These are phyloP conservation scores for Epicauta chinensis DNA, from an alignment of 1,140 invertebrate genomes.

Conservation along the genomic window DNA sequence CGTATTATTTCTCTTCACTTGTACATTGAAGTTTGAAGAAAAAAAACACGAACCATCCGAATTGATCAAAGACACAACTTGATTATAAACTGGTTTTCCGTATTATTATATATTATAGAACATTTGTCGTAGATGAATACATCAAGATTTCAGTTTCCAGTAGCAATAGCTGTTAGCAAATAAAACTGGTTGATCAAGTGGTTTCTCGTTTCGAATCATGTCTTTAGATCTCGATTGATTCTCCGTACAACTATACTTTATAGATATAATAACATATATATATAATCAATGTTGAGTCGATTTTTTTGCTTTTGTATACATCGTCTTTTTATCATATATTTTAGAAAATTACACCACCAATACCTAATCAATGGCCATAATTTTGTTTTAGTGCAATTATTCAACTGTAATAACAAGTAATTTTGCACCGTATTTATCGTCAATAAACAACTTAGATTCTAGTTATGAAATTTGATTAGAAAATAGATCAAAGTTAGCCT, in stretches of 20 bases:
- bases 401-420: constrained; percentile 14
- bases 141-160: constrained; percentile 25
- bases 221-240: not conserved
- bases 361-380: constrained; percentile 27
- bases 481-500: not conserved
- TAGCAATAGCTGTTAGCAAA: constrained; percentile 35
- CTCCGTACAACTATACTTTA: no score
- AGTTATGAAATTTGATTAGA: no score
- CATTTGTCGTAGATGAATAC: constrained; percentile 6
- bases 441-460: no score
- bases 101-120: no score
- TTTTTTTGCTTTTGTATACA: constrained; percentile 29
- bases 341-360: no score
- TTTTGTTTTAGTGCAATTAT: constrained; percentile 25
- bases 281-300: constrained; percentile 16
- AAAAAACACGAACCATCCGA: constrained; percentile 9
- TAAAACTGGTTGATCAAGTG: constrained; percentile 32
- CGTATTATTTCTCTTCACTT: constrained; percentile 26
- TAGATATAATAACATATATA: no score
- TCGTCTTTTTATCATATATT: no score
- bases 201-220: not conserved
- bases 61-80: constrained; percentile 12
- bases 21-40: no score
- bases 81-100: no score
- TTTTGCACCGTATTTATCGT: constrained; percentile 19